phyloP scores from a whole-genome alignment of 2,888 invertebrate species.

The Hydraecia micacea region DNA sequence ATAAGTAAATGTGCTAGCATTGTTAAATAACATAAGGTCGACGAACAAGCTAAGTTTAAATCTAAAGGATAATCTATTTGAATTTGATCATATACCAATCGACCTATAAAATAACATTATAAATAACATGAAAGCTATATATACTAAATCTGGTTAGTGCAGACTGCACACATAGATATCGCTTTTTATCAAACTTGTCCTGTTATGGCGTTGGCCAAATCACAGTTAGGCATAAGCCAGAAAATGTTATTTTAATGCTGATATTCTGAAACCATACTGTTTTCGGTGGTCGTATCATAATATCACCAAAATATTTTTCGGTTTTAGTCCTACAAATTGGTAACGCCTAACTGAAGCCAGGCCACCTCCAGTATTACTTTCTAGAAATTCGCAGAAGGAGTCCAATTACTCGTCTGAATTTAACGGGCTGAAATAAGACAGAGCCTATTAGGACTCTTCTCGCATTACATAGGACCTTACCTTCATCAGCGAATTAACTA shows the following conservation, averaged over 20 bases:
- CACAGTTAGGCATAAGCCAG: neutral
- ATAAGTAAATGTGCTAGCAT: no score
- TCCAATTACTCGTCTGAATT: conserved; percentile 17
- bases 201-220: neutral
- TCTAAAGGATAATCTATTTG: neutral
- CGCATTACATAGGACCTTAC: conserved; percentile 22
- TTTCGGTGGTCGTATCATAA: neutral
- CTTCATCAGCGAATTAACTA: conserved; percentile 36
- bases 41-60: neutral
- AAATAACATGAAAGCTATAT: neutral
- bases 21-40: neutral
- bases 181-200: conserved; percentile 14
- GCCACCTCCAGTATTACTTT: neutral
- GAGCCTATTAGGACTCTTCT: conserved; percentile 4
- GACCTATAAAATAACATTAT: neutral
- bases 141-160: conserved; percentile 1
- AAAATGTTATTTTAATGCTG: neutral
- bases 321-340: neutral
- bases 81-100: neutral
- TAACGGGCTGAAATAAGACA: conserved; percentile 20
- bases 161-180: neutral
- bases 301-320: neutral
- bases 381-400: neutral
- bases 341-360: neutral
- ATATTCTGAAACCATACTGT: neutral